Evolutionary conservation across 1,140 invertebrate species (phyloP), one percentile per base, ranked within the genome.

Genomic region (Drosophila ohnishii): DNA sequence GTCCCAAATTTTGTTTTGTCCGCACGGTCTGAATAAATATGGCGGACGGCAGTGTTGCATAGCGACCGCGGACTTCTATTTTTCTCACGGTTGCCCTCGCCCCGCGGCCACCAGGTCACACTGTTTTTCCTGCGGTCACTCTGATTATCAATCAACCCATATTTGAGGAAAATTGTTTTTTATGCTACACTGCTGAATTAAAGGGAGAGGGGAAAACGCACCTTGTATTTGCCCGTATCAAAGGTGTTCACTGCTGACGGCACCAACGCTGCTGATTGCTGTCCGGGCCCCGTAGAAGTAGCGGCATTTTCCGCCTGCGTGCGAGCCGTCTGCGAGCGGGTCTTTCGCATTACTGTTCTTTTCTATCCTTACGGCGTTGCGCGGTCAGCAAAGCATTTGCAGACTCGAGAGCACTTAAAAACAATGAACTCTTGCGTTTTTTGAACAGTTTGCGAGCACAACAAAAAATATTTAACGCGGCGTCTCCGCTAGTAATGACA

Each of bases 241-340:
- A 84, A 78, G 55, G 74, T 55, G 48, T 75, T 73, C 44, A 90
- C 59, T 73, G 71, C 44, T 63, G 71, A 47, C 66, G 78, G 73
- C 44, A 59, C 70, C 47, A 79, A 47, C 14, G 74, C 60, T 42
- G 83, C 37, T 64, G 80, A 57, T 53, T 80, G 76, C 60, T 80
- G 75, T 25, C 61, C 71, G 16, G 63, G 44, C 57, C 76, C 50
- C 60, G 76, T 80, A 45, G 69, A 72, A 45, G 83, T 72, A 71
- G 83, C 79, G 76, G 90, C 90, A 80, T 91, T 91, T 78, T 91
- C 90, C 64, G 90, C 90, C 74, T 91, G 90, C 72, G 73, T 90
- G 63, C 90, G 87, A 57, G 90, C 65, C 62, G 65, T 91, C 75
- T 91, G 90, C 37, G 90, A 91, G 62, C 90, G 90, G 59, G 90